Percentiles rank a stretch among this genome's conserved stretches.
These are phyloP conservation scores for Apomyelois bistriatella DNA, from an alignment of 2,888 invertebrate genomes.

Conservation along the genomic window DNA sequence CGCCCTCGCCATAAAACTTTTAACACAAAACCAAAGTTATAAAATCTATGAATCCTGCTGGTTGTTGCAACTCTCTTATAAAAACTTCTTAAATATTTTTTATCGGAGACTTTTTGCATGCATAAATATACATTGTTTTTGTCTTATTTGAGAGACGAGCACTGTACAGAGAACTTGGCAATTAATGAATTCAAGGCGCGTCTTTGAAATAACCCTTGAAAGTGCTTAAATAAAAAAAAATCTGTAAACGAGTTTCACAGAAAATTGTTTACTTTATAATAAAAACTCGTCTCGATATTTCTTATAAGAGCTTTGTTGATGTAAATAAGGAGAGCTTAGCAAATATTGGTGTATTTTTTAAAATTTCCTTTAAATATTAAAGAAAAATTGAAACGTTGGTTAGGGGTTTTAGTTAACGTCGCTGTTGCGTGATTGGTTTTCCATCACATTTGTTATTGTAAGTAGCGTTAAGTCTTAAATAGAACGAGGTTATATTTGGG, in stretches of 20 bases:
- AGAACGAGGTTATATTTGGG: slow-evolving; percentile 37
- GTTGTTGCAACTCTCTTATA: slow-evolving; percentile 33
- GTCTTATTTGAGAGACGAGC: slow-evolving; percentile 33
- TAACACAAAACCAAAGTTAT: slow-evolving; percentile 27
- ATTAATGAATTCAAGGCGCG: slow-evolving; percentile 24
- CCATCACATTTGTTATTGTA: not conserved
- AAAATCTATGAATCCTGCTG: not conserved
- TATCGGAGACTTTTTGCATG: slow-evolving; percentile 42
- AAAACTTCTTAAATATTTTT: slow-evolving; percentile 36
- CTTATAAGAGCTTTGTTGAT: slow-evolving; percentile 11
- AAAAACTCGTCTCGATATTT: not conserved
- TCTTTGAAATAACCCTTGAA: slow-evolving; percentile 18
- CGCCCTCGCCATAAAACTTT: slow-evolving; percentile 46
- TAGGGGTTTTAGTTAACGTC: slow-evolving; percentile 1
- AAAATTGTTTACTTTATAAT: not conserved
- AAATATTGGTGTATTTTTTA: too few species aligned
- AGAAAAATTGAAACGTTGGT: too few species aligned
- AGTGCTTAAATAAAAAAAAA: slow-evolving; percentile 10
- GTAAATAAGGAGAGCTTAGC: not conserved
- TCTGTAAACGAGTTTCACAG: slow-evolving; percentile 3
- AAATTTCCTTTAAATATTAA: too few species aligned
- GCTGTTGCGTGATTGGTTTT: not conserved
- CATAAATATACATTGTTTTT: slow-evolving; percentile 39
- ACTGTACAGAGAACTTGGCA: slow-evolving; percentile 26
- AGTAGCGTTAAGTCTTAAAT: slow-evolving; percentile 30